Base-by-base conservation (phyloP, 2,113 vertebrate species). In the Poecilia latipinna region DNA sequence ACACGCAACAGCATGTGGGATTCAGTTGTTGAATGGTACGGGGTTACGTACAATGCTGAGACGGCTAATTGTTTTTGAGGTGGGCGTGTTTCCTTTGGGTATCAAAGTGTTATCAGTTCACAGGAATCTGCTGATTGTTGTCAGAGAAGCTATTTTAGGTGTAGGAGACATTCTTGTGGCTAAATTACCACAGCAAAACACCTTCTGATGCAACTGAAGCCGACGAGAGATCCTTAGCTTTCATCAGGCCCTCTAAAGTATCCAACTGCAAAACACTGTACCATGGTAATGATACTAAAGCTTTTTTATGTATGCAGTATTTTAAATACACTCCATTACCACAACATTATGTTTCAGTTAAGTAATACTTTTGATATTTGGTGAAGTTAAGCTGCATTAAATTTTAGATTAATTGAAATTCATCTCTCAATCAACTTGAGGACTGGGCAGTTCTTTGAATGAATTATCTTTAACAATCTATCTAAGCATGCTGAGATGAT, bases 81-180 rank as follows among this genome's bases (percentile, higher is more conserved):
- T 57, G 68, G 3, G 3, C 15, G 10, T 67, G 65, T 85, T 84
- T 85, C 70, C 51, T 82, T 48, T 79, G 35, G 68, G 57, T 80
- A 73, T 63, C 78, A 75, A 24, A 17, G 33, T 61, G 76, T 35
- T 71, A 65, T 82, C 76, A 65, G 33, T 29, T 74, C 35, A 42
- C 67, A 70, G 71, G 62, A 74, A 57, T 81, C 85, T 76, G 79
- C 69, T 78, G 68, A 68, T 76, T 66, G 74, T 70, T 73, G 48
- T 74, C 70, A 69, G 12, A 79, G 78, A 86, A 68, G 79, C 80
- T 11, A 79, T 86, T 87, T 82, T n/a, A 68, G 68, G 62, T 79
- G 68, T 67, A 72, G 24, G 57, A 39, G 10, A 48, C 62, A 70
- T 22, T 81, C 24, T 71, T 33, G 33, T 39, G 57, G 71, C 84